phyloP scores from a whole-genome alignment of 2,797 vertebrate species.

The Malurus leucopterus region DNA sequence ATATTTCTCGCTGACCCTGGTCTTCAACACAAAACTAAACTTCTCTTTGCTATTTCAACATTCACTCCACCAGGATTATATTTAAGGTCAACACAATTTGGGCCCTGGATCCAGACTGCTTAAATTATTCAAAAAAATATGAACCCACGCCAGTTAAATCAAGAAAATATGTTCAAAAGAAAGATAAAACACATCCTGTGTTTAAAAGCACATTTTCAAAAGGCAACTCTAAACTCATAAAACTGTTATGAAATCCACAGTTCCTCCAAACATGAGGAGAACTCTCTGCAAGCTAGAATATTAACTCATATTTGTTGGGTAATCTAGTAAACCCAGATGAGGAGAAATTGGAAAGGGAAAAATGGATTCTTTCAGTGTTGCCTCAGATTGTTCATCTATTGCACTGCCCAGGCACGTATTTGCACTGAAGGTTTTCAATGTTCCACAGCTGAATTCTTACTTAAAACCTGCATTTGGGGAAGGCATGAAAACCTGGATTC shows the following conservation, averaged over 20 bases:
- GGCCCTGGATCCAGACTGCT: not conserved
- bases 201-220: slow-evolving; percentile 45
- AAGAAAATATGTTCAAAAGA: slow-evolving; percentile 31
- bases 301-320: slow-evolving; percentile 19
- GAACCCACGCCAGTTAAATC: not conserved
- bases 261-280: not conserved
- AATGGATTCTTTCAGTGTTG: not conserved
- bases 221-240: slow-evolving; percentile 25
- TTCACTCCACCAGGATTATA: not conserved
- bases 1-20: slow-evolving; percentile 3
- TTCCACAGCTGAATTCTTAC: not conserved
- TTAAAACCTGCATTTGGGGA: not conserved
- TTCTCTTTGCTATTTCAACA: slow-evolving; percentile 12
- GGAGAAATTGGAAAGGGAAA: not conserved
- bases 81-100: slow-evolving; percentile 12
- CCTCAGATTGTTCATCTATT: not conserved
- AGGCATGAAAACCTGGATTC: not conserved
- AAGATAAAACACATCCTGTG: slow-evolving; percentile 41
- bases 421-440: not conserved
- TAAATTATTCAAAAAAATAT: slow-evolving; percentile 3
- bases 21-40: slow-evolving; percentile 7
- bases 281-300: not conserved
- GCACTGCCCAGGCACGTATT: not conserved
- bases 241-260: slow-evolving; percentile 26
- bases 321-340: slow-evolving; percentile 34